These are phyloP conservation scores for Podocnemis expansa DNA, from an alignment of 2,113 vertebrate genomes.

Conservation along the genomic window DNA sequence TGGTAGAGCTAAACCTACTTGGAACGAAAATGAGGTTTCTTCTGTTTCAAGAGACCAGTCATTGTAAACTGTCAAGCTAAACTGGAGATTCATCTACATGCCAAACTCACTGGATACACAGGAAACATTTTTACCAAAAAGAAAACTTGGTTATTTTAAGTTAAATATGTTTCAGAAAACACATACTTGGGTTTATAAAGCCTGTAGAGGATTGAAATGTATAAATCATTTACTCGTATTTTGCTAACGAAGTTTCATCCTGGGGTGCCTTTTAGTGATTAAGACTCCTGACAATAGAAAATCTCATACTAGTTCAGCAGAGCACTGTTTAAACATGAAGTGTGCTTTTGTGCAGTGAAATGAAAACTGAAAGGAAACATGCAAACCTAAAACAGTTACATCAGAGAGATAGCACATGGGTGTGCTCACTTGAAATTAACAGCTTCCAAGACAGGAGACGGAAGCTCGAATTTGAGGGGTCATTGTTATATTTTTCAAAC, in stretches of 20 bases:
- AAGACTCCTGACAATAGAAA: neutral
- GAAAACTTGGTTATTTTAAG: neutral
- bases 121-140: neutral
- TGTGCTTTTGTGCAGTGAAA: rapidly evolving
- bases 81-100: neutral
- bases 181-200: too few relatives aligned
- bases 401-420: neutral
- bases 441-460: neutral
- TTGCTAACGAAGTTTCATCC: neutral
- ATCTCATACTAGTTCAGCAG: rapidly evolving
- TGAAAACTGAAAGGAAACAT: neutral
- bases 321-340: rapidly evolving
- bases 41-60: neutral
- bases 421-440: neutral
- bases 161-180: neutral
- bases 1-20: neutral
- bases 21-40: neutral
- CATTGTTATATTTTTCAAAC: neutral
- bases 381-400: rapidly evolving
- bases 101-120: neutral
- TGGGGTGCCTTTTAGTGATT: neutral
- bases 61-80: neutral
- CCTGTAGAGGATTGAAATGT: neutral
- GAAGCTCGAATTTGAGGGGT: neutral
- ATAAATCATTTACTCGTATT: neutral